These are phyloP conservation scores for Acronicta psi DNA, from an alignment of 2,888 invertebrate genomes.

Conservation along the genomic window DNA sequence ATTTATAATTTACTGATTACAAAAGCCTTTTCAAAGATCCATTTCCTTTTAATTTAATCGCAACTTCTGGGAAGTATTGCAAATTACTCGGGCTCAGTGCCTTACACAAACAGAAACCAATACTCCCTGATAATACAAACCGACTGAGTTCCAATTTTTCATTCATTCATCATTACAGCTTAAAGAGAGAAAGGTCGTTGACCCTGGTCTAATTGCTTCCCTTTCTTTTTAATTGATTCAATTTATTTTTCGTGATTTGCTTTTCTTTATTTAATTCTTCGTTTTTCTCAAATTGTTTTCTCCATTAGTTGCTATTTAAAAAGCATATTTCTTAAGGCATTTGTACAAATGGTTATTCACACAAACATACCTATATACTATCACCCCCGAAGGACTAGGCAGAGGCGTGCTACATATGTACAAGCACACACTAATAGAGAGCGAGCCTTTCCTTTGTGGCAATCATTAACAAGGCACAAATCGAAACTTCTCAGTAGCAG, in stretches of 20 bases:
- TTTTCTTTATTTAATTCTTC: too few relatives aligned
- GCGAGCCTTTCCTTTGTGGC: too few relatives aligned
- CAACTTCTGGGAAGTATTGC: constrained; percentile 25
- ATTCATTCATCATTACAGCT: constrained; percentile 16
- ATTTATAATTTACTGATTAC: constrained; percentile 19
- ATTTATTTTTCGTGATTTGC: not conserved
- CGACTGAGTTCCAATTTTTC: constrained; percentile 11
- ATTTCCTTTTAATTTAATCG: constrained; percentile 26
- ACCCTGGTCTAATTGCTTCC: constrained; percentile 11
- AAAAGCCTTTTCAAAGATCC: constrained; percentile 10
- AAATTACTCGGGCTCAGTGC: constrained; percentile 18
- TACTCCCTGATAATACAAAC: constrained; percentile 13
- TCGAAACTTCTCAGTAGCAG: too few relatives aligned
- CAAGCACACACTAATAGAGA: too few relatives aligned
- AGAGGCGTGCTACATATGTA: too few relatives aligned
- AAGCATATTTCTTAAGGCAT: too few relatives aligned
- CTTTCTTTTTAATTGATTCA: constrained; percentile 7
- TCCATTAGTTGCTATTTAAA: too few relatives aligned
- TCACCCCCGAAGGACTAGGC: too few relatives aligned
- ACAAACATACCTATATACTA: too few relatives aligned
- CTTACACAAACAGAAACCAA: constrained; percentile 14
- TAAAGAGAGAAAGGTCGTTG: constrained; percentile 9
- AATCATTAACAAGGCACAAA: too few relatives aligned
- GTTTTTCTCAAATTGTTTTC: too few relatives aligned
- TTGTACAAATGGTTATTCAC: too few relatives aligned